Evolutionary conservation across 2,113 vertebrate species (phyloP).

Genomic region (Anhinga rufa): DNA sequence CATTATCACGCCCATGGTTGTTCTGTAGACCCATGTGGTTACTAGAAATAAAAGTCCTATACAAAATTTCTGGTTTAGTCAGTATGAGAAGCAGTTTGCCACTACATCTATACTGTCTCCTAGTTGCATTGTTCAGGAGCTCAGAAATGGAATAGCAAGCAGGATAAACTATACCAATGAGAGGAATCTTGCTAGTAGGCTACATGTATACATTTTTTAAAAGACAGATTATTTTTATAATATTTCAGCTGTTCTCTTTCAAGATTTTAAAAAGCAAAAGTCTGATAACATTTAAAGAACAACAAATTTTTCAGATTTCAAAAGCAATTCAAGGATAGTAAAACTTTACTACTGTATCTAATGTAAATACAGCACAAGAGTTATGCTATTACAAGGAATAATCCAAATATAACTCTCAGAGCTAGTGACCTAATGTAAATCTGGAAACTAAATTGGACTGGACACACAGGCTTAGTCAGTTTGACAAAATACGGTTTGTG

Average conservation of each 20-base stretch:
- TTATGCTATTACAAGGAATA: neutral
- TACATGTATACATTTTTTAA: neutral
- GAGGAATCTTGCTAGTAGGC: neutral
- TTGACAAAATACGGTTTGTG: neutral
- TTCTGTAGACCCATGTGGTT: neutral
- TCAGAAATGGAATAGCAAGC: neutral
- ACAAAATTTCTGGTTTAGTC: neutral
- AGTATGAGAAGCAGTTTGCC: neutral
- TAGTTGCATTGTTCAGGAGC: neutral
- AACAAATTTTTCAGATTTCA: neutral
- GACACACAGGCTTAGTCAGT: neutral
- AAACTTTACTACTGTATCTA: neutral
- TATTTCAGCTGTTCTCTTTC: neutral
- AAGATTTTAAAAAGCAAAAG: neutral
- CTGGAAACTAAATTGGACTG: neutral
- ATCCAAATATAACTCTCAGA: neutral
- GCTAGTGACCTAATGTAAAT: neutral
- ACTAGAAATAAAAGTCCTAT: neutral
- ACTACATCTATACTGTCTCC: neutral
- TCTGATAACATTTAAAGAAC: neutral
- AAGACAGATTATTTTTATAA: neutral
- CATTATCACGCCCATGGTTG: neutral
- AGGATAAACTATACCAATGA: neutral
- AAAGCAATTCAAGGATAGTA: neutral
- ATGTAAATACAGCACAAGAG: neutral